A percentile compares a stretch with the other conserved stretches of the same genome.
These are phyloP conservation scores for Phania funesta DNA, from an alignment of 2,888 invertebrate genomes.

Conservation along the genomic window DNA sequence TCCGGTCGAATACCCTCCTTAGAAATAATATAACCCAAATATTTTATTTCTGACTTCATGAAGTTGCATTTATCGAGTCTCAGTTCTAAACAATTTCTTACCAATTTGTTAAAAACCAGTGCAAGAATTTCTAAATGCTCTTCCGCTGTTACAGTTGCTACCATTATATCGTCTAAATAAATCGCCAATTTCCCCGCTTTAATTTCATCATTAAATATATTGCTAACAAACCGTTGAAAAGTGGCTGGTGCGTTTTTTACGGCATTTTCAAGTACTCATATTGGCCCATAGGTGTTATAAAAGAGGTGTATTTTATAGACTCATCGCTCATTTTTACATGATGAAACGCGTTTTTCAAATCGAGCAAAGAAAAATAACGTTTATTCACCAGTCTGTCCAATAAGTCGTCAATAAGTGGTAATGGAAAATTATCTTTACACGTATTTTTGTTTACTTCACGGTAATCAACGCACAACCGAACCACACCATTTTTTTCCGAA, in stretches of 20 bases:
- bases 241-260: slow-evolving; percentile 47
- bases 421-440: slow-evolving; percentile 37
- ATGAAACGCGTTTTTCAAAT: no score
- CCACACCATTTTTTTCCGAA: slow-evolving; percentile 32
- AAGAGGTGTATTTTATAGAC: slow-evolving; percentile 62
- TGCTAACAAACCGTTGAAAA: slow-evolving; percentile 17
- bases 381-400: slow-evolving; percentile 41
- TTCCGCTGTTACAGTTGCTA: slow-evolving; percentile 40
- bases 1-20: slow-evolving; percentile 41
- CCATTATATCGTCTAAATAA: slow-evolving; percentile 62
- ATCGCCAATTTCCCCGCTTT: slow-evolving; percentile 17
- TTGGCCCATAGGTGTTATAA: slow-evolving; percentile 18
- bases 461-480: slow-evolving; percentile 8
- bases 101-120: slow-evolving; percentile 45
- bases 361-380: no score
- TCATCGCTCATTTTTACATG: slow-evolving; percentile 12
- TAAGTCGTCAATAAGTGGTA: no score
- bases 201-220: not conserved
- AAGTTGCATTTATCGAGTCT: slow-evolving; percentile 58
- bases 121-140: slow-evolving; percentile 49
- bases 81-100: slow-evolving; percentile 35
- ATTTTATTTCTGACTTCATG: slow-evolving; percentile 29
- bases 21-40: slow-evolving; percentile 52
- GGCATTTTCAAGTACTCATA: slow-evolving; percentile 48
- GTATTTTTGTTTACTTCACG: not conserved